Evolutionary conservation across 2,113 vertebrate species (phyloP).

Genomic region (Dicentrarchus labrax): DNA sequence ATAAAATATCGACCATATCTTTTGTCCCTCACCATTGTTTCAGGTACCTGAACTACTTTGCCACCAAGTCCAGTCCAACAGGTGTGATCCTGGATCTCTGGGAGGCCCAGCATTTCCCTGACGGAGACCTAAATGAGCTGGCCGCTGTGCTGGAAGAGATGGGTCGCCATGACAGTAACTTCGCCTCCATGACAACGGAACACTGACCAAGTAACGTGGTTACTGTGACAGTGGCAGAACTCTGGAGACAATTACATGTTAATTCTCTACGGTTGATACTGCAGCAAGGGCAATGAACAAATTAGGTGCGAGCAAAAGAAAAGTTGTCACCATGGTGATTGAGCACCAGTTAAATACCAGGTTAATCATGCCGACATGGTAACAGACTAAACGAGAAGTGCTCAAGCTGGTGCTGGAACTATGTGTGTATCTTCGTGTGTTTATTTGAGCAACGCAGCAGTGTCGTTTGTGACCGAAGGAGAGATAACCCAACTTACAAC

Average conservation of each 20-base stretch:
- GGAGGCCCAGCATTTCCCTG: constrained; percentile 97
- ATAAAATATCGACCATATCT: background rate
- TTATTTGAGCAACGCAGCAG: constrained; percentile 51
- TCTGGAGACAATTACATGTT: constrained; percentile 48
- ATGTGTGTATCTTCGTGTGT: constrained; percentile 47
- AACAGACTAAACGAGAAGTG: constrained; percentile 8
- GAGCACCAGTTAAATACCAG: constrained; percentile 47
- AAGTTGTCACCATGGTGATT: constrained; percentile 54
- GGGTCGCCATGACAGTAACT: constrained; percentile 90
- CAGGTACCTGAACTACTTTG: constrained; percentile 98
- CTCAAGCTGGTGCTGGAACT: constrained; percentile 28
- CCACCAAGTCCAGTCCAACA: constrained; percentile 95
- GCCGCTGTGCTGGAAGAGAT: constrained; percentile 95
- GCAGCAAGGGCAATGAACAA: constrained; percentile 33
- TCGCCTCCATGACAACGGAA: constrained; percentile 89
- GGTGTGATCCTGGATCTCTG: constrained; percentile 97
- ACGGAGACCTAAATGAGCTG: constrained; percentile 93
- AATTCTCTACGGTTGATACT: constrained; percentile 44
- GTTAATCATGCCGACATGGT: constrained; percentile 38
- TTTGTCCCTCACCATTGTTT: background rate
- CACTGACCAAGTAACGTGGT: constrained; percentile 84
- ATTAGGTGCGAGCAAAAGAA: constrained; percentile 43
- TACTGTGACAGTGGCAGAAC: constrained; percentile 55
- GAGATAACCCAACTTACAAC: constrained; percentile 35
- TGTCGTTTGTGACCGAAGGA: constrained; percentile 43